phyloP scores from a whole-genome alignment of 2,113 vertebrate species.

The Accipiter virgatus region DNA sequence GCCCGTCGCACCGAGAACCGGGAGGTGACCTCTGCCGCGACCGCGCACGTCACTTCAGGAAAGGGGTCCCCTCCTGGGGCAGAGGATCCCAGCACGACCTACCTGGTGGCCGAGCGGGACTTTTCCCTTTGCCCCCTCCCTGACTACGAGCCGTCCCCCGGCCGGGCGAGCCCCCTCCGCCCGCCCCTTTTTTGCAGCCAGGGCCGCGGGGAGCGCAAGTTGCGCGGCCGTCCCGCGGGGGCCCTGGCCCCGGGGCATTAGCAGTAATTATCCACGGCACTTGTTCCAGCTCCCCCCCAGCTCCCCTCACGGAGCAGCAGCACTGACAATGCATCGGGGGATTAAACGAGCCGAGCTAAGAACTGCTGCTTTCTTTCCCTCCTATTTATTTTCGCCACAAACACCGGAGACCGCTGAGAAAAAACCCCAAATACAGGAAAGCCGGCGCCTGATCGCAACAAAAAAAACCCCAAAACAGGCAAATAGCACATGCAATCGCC shows the following conservation, averaged over 20 bases:
- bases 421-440: not conserved
- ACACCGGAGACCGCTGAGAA: not conserved
- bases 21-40: no score
- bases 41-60: no score
- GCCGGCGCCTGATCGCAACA: not conserved
- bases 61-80: no score
- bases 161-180: not conserved
- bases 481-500: not conserved
- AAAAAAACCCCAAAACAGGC: not conserved
- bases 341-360: not conserved
- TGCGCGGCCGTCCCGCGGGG: not conserved
- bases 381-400: not conserved
- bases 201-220: not conserved
- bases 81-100: no score
- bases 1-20: no score
- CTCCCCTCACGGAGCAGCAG: not conserved
- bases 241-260: not conserved
- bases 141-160: no score
- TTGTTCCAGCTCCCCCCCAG: not conserved
- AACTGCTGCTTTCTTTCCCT: not conserved
- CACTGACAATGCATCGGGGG: not conserved
- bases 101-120: no score
- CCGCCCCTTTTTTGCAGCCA: not conserved
- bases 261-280: not conserved
- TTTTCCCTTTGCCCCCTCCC: no score